Evolutionary conservation across 2,797 vertebrate genomes (phyloP).

Genomic region (Cirrhinus molitorella): DNA sequence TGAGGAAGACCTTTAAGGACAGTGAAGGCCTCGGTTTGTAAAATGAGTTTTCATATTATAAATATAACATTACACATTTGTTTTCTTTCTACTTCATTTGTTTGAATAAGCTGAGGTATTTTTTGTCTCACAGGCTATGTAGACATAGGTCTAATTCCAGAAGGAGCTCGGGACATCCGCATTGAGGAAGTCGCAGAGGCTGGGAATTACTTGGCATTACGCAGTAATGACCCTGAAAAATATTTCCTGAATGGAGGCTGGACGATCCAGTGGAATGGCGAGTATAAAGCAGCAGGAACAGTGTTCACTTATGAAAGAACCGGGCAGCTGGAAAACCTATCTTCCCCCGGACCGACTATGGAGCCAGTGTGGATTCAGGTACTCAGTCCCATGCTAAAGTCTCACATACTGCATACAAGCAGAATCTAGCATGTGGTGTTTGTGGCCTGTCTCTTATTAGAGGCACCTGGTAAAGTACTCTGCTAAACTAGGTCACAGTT

Average conservation of each 20-base stretch:
- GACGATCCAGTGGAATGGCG: constrained; percentile 97
- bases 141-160: constrained; percentile 93
- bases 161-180: constrained; percentile 88
- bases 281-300: constrained; percentile 92
- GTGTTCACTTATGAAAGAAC: constrained; percentile 91
- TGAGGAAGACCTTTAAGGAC: constrained; percentile 89
- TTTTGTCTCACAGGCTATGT: constrained; percentile 85
- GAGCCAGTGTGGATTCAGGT: constrained; percentile 98
- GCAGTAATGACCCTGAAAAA: constrained; percentile 86
- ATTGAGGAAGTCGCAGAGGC: constrained; percentile 92
- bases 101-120: not conserved
- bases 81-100: not conserved
- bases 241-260: constrained; percentile 96
- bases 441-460: not conserved
- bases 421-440: constrained; percentile 7
- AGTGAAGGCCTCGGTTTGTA: constrained; percentile 89
- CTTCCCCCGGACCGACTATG: constrained; percentile 90
- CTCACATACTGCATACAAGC: not conserved
- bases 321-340: constrained; percentile 92
- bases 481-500: constrained; percentile 23
- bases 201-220: constrained; percentile 91
- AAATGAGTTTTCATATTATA: not conserved
- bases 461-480: constrained; percentile 17
- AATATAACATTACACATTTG: not conserved
- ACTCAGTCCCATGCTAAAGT: not conserved